A percentile compares a stretch with the other conserved stretches of the same genome.
Evolutionary conservation across 2,797 vertebrate species (phyloP).

Genomic region (Lacerta viridis): DNA sequence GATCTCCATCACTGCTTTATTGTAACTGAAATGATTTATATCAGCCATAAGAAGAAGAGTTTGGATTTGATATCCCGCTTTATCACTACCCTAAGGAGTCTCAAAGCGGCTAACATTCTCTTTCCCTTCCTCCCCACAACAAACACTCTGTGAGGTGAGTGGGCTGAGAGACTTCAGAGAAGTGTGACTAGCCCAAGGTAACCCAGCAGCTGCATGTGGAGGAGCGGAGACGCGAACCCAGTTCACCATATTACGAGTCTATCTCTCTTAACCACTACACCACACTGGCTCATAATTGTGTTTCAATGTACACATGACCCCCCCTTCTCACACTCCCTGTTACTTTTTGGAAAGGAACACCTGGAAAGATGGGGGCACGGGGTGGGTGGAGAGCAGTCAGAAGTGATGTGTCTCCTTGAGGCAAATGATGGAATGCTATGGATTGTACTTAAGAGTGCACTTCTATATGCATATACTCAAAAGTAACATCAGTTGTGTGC

Average conservation of each 20-base stretch:
- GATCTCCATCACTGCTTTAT: not conserved
- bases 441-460: not conserved
- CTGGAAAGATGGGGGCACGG: too few species aligned
- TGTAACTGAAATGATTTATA: not conserved
- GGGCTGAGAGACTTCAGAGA: too few species aligned
- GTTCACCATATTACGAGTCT: too few species aligned
- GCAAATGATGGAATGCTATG: not conserved
- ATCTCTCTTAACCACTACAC: too few species aligned
- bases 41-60: not conserved
- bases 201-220: too few species aligned
- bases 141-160: too few species aligned
- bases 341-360: not conserved
- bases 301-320: not conserved
- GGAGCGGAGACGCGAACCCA: too few species aligned
- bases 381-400: not conserved
- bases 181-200: too few species aligned
- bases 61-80: too few species aligned
- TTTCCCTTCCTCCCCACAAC: too few species aligned
- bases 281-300: not conserved
- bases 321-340: not conserved
- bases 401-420: not conserved
- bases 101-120: too few species aligned
- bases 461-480: not conserved
- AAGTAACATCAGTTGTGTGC: not conserved
- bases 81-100: too few species aligned